phyloP scores from a whole-genome alignment of 2,113 vertebrate species.

The Peromyscus leucopus region DNA sequence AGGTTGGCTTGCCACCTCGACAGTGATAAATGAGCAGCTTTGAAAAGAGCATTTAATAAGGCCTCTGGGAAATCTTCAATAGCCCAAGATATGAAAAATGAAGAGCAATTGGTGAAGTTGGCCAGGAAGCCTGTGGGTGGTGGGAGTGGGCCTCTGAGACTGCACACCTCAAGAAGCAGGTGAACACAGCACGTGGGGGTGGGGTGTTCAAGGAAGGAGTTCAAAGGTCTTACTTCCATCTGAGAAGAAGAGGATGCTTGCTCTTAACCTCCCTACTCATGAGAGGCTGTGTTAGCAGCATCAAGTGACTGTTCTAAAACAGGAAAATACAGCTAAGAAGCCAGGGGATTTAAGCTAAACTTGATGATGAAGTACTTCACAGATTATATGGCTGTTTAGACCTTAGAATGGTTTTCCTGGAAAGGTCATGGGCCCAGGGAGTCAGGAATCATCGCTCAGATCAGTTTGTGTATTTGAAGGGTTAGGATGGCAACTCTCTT shows the following conservation, averaged over 20 bases:
- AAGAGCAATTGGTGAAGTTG: not conserved
- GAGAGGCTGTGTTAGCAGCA: rapidly evolving
- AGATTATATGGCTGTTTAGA: not conserved
- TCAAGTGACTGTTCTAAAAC: not conserved
- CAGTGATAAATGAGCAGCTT: not conserved
- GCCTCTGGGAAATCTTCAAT: not conserved
- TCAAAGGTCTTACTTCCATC: not conserved
- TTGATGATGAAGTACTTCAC: not conserved
- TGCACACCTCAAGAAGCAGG: not conserved
- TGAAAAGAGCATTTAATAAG: not conserved
- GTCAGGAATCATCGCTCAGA: too few species aligned
- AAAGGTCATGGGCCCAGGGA: not conserved
- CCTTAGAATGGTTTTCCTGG: not conserved
- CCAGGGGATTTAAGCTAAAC: not conserved
- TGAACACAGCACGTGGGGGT: rapidly evolving
- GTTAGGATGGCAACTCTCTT: not conserved
- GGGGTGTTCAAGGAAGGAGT: not conserved
- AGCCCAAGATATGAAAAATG: not conserved
- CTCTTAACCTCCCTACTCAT: rapidly evolving
- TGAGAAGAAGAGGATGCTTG: not conserved
- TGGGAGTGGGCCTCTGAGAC: not conserved
- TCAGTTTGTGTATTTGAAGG: not conserved
- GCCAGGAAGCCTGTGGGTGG: not conserved
- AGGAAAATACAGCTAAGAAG: not conserved
- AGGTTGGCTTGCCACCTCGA: not conserved